Evolutionary conservation across 1,140 invertebrate species (phyloP).

Genomic region (Arion vulgaris): DNA sequence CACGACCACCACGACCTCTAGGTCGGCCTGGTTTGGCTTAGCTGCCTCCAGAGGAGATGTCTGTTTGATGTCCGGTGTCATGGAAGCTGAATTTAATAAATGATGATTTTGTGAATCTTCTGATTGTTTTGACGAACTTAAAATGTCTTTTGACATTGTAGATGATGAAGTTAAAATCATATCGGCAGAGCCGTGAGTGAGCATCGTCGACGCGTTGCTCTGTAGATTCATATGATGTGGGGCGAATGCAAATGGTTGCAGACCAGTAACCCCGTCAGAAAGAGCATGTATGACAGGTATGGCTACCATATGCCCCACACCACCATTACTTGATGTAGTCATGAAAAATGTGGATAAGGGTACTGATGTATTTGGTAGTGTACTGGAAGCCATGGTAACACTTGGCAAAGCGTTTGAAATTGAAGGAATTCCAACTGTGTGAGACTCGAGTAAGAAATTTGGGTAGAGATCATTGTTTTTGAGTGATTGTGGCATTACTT

Average conservation of each 20-base stretch:
- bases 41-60: background rate
- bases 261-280: constrained; percentile 12
- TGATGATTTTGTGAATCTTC: background rate
- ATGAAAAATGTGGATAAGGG: constrained; percentile 34
- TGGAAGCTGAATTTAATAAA: background rate
- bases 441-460: constrained; percentile 21
- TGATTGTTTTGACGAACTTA: background rate
- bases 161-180: background rate
- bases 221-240: background rate
- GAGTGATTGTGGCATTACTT: background rate
- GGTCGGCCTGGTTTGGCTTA: constrained; percentile 35
- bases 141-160: background rate
- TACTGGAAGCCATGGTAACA: background rate
- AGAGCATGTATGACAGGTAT: constrained; percentile 41
- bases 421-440: background rate
- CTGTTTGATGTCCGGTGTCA: background rate
- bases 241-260: constrained; percentile 22
- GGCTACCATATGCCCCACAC: constrained; percentile 30
- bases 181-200: background rate
- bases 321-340: constrained; percentile 13
- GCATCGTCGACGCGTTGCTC: background rate
- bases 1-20: constrained; percentile 33
- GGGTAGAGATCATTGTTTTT: background rate
- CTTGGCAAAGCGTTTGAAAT: background rate
- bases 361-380: background rate